Conservation (phyloP, 2,113 vertebrate genomes). For the Dipodomys merriami region DNA sequence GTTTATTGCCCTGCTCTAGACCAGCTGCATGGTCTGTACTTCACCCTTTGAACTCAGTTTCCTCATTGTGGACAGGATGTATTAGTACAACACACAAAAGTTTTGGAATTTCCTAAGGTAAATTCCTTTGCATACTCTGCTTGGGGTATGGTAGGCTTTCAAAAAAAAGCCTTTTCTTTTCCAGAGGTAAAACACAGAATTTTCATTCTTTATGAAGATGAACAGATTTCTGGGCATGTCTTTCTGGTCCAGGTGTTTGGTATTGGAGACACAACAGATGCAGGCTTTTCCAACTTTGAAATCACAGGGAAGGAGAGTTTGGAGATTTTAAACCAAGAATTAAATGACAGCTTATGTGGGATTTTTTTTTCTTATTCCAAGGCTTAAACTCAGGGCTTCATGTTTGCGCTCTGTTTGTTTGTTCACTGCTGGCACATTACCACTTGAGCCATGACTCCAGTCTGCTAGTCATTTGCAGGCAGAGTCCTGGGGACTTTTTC, state of each 20-base stretch:
- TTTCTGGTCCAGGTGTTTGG: background rate
- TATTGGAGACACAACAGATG: background rate
- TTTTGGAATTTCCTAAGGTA: background rate
- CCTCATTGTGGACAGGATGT: background rate
- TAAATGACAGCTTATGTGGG: background rate
- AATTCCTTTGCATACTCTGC: background rate
- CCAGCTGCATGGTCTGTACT: too few relatives aligned
- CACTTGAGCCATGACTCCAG: too few relatives aligned
- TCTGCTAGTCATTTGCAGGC: too few relatives aligned
- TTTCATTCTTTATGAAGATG: conserved; percentile 21
- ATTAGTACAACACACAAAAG: background rate
- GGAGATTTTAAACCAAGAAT: background rate
- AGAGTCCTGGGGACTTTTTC: too few relatives aligned
- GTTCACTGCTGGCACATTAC: too few relatives aligned
- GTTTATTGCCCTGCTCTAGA: background rate
- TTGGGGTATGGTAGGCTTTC: background rate
- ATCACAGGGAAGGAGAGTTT: too few relatives aligned
- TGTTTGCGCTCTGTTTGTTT: too few relatives aligned
- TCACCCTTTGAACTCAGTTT: background rate
- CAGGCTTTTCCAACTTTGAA: background rate
- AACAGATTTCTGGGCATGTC: background rate
- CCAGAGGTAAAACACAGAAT: background rate
- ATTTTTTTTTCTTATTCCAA: too few relatives aligned
- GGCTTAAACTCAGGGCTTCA: too few relatives aligned
- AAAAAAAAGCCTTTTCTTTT: background rate